Conservation (phyloP, 2,888 invertebrate genomes). For the Nysson spinosus region DNA sequence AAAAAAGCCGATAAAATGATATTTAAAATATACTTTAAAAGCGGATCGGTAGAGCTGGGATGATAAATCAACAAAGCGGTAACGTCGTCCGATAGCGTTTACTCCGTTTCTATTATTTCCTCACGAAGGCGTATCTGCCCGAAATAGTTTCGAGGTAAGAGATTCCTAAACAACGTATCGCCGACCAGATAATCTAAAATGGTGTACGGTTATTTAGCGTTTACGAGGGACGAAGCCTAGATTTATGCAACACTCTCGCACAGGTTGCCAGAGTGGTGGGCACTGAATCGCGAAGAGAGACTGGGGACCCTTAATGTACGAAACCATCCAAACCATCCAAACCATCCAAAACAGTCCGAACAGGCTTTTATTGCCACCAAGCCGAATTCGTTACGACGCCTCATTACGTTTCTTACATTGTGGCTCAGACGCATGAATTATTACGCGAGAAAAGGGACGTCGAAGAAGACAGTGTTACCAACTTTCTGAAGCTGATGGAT, state of each 20-base stretch:
- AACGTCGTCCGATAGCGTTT: too few species aligned
- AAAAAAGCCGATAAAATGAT: too few species aligned
- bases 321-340: too few species aligned
- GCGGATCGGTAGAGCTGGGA: too few species aligned
- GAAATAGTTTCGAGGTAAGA: slow-evolving; percentile 6
- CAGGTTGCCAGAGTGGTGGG: slow-evolving; percentile 17
- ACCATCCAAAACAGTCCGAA: too few species aligned
- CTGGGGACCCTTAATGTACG: slow-evolving; percentile 51
- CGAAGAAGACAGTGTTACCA: too few species aligned
- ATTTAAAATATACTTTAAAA: too few species aligned
- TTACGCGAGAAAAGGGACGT: slow-evolving; percentile 8
- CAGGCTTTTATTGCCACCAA: slow-evolving; percentile 66
- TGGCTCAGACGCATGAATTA: slow-evolving; percentile 10
- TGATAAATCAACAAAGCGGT: too few species aligned
- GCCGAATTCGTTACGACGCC: slow-evolving; percentile 70
- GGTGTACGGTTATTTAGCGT: slow-evolving; percentile 25
- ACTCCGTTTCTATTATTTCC: background rate
- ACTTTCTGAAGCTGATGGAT: too few species aligned
- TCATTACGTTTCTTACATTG: slow-evolving; percentile 65
- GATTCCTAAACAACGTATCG: slow-evolving; percentile 3
- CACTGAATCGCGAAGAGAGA: slow-evolving; percentile 35
- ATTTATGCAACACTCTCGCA: slow-evolving; percentile 39
- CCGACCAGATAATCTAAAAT: slow-evolving; percentile 17
- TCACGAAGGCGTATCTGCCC: background rate
- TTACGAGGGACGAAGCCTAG: slow-evolving; percentile 33